These are phyloP conservation scores for Helicoverpa zea DNA, from an alignment of 1,140 invertebrate genomes.

Conservation along the genomic window DNA sequence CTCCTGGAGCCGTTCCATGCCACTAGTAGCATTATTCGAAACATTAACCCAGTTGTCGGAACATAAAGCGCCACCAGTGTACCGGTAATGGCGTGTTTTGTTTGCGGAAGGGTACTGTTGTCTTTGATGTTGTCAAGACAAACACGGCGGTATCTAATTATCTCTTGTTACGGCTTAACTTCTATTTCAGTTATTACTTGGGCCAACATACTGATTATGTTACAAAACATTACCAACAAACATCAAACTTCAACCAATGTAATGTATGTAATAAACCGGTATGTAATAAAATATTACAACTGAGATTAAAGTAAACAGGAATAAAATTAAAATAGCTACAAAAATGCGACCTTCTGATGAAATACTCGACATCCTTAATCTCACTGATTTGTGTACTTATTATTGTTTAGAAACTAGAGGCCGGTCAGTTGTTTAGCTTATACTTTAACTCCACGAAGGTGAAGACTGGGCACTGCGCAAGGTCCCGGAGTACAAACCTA, in stretches of 20 bases:
- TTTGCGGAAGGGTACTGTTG: slow-evolving; percentile 63
- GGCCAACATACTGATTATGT: no score
- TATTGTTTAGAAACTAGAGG: slow-evolving; percentile 70
- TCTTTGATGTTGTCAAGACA: slow-evolving; percentile 3
- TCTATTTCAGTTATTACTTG: no score
- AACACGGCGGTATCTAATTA: background rate
- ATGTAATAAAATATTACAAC: slow-evolving; percentile 19
- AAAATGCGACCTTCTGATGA: slow-evolving; percentile 25
- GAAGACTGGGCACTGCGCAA: slow-evolving; percentile 62
- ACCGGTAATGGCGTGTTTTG: slow-evolving; percentile 65
- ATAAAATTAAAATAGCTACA: slow-evolving; percentile 26
- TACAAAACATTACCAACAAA: background rate
- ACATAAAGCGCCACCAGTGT: slow-evolving; percentile 68
- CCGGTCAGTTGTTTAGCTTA: slow-evolving; percentile 56
- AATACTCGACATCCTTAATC: slow-evolving; percentile 63
- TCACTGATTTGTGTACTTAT: slow-evolving; percentile 62
- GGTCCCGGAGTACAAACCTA: slow-evolving; percentile 52
- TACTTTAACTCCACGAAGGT: slow-evolving; percentile 65
- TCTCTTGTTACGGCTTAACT: background rate
- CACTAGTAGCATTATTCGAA: slow-evolving; percentile 69
- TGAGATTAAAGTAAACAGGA: slow-evolving; percentile 1
- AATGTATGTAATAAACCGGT: no score
- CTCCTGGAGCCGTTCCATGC: slow-evolving; percentile 60
- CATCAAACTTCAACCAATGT: background rate
- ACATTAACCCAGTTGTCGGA: slow-evolving; percentile 77